These are phyloP conservation scores for Boleophthalmus pectinirostris DNA, from an alignment of 2,113 vertebrate species.

Conservation along the genomic window DNA sequence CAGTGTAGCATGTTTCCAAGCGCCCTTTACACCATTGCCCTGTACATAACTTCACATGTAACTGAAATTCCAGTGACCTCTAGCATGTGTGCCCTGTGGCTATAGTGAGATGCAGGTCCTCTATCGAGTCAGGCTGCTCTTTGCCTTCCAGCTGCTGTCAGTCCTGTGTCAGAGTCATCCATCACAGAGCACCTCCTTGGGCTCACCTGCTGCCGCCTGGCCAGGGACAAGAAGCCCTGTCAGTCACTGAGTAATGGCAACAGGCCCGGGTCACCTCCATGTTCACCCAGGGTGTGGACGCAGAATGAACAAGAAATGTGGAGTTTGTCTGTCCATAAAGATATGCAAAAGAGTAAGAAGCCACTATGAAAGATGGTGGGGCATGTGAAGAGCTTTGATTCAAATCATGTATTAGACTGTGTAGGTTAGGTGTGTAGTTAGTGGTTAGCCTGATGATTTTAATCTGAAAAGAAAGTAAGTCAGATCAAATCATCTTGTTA, in stretches of 20 bases:
- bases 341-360: too few relatives aligned
- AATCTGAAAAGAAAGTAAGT: too few relatives aligned
- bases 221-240: slow-evolving; percentile 73
- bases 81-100: slow-evolving; percentile 35
- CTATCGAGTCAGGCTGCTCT: slow-evolving; percentile 37
- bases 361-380: too few relatives aligned
- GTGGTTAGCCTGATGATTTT: too few relatives aligned
- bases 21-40: not conserved
- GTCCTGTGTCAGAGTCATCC: slow-evolving; percentile 83
- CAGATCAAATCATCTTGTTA: too few relatives aligned
- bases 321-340: too few relatives aligned
- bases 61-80: slow-evolving; percentile 60
- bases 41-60: slow-evolving; percentile 10
- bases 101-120: slow-evolving; percentile 9
- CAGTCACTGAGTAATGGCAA: slow-evolving; percentile 70
- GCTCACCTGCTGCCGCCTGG: slow-evolving; percentile 81
- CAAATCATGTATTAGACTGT: too few relatives aligned
- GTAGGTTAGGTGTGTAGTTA: too few relatives aligned
- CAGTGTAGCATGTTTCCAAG: not conserved
- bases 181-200: slow-evolving; percentile 78
- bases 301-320: slow-evolving; percentile 4
- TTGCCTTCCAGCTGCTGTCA: slow-evolving; percentile 73
- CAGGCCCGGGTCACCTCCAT: slow-evolving; percentile 57
- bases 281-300: slow-evolving; percentile 30
- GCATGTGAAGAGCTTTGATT: too few relatives aligned